Evolutionary conservation across 37 sponge, comb jelly and placozoan species (phyloP), one percentile per base, ranked within the genome.

Genomic region (Theonella swinhoei): DNA sequence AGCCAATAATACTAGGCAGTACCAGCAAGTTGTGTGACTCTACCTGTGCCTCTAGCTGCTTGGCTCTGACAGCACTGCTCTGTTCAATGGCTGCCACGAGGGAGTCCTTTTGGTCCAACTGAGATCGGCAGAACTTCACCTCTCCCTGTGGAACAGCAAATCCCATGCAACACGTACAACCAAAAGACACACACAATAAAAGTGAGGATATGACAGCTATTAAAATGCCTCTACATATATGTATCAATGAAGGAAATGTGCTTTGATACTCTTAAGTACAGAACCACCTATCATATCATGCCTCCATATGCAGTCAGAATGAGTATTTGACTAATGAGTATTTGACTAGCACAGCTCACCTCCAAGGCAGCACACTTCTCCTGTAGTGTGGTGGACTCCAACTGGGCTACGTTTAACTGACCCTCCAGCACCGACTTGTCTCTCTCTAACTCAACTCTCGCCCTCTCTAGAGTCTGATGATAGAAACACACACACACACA

Each of bases 31-130:
- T n/a, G n/a, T n/a, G n/a, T 66, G 32, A 66, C 17, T 66, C 37
- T 70, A 70, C 72, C 72, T 70, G 38, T 33, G 72, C 72, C 37
- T 70, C 36, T 22, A 70, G 72, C 3, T 70, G 37, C 32, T 37
- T 70, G 33, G 36, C 35, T 30, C 37, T 70, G 35, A 37, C 72
- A 70, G 37, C 25, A 9, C 8, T 32, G 37, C 37, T 37, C 37
- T 70, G 38, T 32, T 70, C 72, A 19, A 70, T 29, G 72, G 35
- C 37, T 37, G 38, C 37, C 33, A 19, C 47, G 17, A 43, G 29
- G 58, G 59, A 11, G 42, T 25, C 58, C 47, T 42, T 75, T 58
- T 75, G 40, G 25, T 43, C 30, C 58, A 75, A 42, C 29, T 43
- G 54, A 25, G 76, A 26, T 5, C 76, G 43, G 38, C 76, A 75